Percentiles rank a stretch among this genome's conserved stretches.
Conservation (phyloP, 1,140 invertebrate species). For the Temnothorax longispinosus region DNA sequence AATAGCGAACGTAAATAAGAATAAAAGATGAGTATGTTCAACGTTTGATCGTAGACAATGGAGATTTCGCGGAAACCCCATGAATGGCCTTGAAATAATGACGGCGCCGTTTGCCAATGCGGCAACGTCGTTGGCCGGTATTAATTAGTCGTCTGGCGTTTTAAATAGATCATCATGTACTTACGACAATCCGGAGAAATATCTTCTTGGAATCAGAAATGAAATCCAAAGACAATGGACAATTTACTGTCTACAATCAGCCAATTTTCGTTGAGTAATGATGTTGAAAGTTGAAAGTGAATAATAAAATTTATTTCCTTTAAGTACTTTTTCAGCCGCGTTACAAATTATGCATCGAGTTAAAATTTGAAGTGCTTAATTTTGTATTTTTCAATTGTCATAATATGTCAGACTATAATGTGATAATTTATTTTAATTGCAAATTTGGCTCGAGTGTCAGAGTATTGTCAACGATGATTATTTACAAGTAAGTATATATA, state of each 20-base stretch:
- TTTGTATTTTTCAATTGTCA: background rate
- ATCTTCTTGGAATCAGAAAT: background rate
- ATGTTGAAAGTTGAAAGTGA: slow-evolving; percentile 16
- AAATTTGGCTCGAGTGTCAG: background rate
- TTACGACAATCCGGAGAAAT: background rate
- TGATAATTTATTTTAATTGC: background rate
- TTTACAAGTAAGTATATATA: background rate
- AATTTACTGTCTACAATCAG: background rate
- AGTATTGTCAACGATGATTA: background rate
- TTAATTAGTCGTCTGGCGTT: slow-evolving; percentile 33
- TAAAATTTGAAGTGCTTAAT: background rate
- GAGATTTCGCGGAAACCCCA: background rate
- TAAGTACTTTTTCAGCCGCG: background rate
- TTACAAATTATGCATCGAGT: background rate
- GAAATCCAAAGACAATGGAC: background rate
- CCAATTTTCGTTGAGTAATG: background rate
- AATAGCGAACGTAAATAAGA: background rate
- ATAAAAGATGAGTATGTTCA: background rate
- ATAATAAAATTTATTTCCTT: background rate
- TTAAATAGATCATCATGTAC: slow-evolving; percentile 2
- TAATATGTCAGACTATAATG: background rate
- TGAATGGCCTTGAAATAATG: slow-evolving; percentile 13
- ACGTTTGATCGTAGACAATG: background rate
- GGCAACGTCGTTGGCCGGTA: background rate
- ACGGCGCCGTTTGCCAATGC: background rate